Evolutionary conservation across 1,140 invertebrate genomes (phyloP).

Genomic region (Drosophila pseudoananassae): DNA sequence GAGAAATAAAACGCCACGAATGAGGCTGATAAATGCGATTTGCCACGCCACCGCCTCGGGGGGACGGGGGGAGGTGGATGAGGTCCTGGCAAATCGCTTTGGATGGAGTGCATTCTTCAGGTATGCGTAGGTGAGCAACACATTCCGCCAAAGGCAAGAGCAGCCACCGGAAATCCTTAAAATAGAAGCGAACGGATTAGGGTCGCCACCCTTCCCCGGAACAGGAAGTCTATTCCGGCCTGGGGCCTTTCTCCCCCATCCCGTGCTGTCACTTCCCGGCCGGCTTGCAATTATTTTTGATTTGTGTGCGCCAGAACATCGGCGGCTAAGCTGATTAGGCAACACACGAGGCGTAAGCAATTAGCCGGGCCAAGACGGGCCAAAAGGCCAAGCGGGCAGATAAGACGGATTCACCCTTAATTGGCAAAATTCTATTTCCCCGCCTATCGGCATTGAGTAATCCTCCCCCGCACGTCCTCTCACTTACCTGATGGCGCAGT

Average conservation of each 20-base stretch:
- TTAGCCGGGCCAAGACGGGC: conserved; percentile 18
- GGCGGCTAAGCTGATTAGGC: conserved; percentile 51
- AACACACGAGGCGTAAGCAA: conserved; percentile 35
- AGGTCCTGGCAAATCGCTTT: conserved; percentile 35
- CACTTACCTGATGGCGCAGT: conserved; percentile 72
- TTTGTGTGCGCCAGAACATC: conserved; percentile 46
- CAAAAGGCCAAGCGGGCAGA: background rate
- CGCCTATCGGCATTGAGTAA: background rate
- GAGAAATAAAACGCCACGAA: conserved; percentile 68
- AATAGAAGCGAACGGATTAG: conserved; percentile 3
- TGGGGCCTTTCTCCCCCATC: background rate
- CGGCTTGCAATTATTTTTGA: conserved; percentile 68
- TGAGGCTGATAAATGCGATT: conserved; percentile 77
- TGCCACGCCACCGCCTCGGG: conserved; percentile 51
- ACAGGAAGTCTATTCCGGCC: conserved; percentile 3
- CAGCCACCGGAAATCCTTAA: conserved; percentile 9
- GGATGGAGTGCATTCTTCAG: conserved; percentile 48
- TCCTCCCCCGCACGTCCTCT: background rate
- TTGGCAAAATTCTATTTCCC: background rate
- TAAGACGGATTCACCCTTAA: background rate
- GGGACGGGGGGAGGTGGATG: conserved; percentile 1
- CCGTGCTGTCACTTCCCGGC: background rate
- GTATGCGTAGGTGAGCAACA: conserved; percentile 19
- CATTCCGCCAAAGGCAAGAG: background rate
- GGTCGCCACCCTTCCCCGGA: background rate